Evolutionary conservation across 2,888 invertebrate species (phyloP).

Genomic region (Elysia crispata): DNA sequence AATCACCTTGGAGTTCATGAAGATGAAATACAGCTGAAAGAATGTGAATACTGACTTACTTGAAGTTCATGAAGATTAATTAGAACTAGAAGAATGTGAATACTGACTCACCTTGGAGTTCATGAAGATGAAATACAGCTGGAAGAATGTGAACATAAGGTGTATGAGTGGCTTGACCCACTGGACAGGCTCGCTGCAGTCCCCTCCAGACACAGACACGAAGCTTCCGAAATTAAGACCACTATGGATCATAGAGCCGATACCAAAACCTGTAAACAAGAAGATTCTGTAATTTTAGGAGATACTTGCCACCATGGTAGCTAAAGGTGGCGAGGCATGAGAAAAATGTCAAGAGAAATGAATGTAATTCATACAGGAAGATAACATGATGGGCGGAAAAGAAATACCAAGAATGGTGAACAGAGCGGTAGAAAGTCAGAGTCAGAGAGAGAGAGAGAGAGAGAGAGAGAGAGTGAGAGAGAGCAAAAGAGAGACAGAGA

Average conservation of each 20-base stretch:
- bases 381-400: background rate
- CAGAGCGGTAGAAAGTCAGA: too few relatives aligned
- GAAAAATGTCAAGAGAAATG: background rate
- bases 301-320: too few relatives aligned
- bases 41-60: too few relatives aligned
- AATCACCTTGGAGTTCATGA: too few relatives aligned
- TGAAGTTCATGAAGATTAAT: too few relatives aligned
- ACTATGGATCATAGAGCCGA: constrained; percentile 63
- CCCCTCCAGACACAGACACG: constrained; percentile 79
- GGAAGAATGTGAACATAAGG: constrained; percentile 97
- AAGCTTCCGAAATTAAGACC: constrained; percentile 58
- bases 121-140: constrained; percentile 99
- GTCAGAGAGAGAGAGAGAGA: constrained; percentile 9
- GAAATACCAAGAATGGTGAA: background rate
- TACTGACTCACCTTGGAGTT: constrained; percentile 92
- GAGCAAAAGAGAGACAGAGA: background rate
- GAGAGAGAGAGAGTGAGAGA: constrained; percentile 32
- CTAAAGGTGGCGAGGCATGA: background rate
- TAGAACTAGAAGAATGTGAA: constrained; percentile 97
- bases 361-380: background rate
- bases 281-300: too few relatives aligned
- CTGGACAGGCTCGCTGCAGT: constrained; percentile 92
- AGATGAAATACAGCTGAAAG: too few relatives aligned
- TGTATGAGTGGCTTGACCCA: constrained; percentile 94
- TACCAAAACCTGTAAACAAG: constrained; percentile 56